phyloP scores from a whole-genome alignment of 2,797 vertebrate genomes.

The Numenius phaeopus region DNA sequence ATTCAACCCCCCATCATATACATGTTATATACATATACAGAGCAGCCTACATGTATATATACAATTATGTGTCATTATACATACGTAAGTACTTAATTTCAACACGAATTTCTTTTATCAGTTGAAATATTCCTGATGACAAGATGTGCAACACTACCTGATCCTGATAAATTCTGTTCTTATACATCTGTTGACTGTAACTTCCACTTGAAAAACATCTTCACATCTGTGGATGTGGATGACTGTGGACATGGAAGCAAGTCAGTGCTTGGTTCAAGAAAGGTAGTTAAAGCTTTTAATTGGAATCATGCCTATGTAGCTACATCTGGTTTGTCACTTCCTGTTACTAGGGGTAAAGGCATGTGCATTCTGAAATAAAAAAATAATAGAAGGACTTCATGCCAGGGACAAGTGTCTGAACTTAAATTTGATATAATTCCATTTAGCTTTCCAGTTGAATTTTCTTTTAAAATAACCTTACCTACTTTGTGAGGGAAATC shows the following conservation, averaged over 20 bases:
- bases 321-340: neutral
- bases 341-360: neutral
- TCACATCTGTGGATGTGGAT: neutral
- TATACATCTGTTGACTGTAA: rapidly evolving
- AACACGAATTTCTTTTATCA: rapidly evolving
- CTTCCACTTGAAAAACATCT: neutral
- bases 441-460: neutral
- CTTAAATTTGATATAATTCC: no score
- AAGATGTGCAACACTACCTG: neutral
- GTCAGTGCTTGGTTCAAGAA: neutral
- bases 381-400: neutral
- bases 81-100: neutral
- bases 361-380: neutral
- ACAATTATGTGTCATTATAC: rapidly evolving
- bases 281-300: neutral
- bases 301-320: neutral
- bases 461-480: neutral
- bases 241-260: neutral
- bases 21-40: rapidly evolving
- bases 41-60: rapidly evolving
- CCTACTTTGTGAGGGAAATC: neutral
- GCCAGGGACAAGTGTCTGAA: neutral
- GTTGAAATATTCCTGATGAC: neutral
- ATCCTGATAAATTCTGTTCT: neutral
- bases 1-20: rapidly evolving